These are phyloP conservation scores for Delphinus delphis DNA, from an alignment of 2,113 vertebrate species.

Conservation along the genomic window DNA sequence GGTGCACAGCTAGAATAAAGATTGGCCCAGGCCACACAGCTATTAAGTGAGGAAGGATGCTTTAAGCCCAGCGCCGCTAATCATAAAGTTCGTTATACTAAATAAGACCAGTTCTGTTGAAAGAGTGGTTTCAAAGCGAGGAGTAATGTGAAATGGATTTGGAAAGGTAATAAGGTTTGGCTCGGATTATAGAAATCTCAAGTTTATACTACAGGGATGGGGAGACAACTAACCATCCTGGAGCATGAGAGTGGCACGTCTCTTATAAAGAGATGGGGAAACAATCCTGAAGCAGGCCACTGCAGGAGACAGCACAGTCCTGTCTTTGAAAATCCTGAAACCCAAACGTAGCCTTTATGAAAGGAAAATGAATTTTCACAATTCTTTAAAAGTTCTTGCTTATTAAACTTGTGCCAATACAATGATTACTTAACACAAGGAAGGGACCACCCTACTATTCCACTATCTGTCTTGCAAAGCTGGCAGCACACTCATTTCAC, in stretches of 20 bases:
- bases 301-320: background rate
- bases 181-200: background rate
- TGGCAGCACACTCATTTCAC: background rate
- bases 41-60: background rate
- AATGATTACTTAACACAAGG: background rate
- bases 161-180: background rate
- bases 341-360: background rate
- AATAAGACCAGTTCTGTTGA: background rate
- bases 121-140: background rate
- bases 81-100: background rate
- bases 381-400: background rate
- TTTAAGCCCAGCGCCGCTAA: background rate
- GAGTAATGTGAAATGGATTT: background rate
- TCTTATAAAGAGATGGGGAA: background rate
- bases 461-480: background rate
- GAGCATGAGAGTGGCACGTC: background rate
- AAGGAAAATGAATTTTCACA: background rate
- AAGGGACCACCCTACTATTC: background rate
- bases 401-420: background rate
- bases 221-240: background rate
- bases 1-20: background rate
- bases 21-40: background rate
- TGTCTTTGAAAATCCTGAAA: background rate
- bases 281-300: background rate
- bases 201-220: background rate